A percentile compares a stretch with the other conserved stretches of the same genome.
These are phyloP conservation scores for Drosophila kikkawai DNA, from an alignment of 1,140 invertebrate species.

Conservation along the genomic window DNA sequence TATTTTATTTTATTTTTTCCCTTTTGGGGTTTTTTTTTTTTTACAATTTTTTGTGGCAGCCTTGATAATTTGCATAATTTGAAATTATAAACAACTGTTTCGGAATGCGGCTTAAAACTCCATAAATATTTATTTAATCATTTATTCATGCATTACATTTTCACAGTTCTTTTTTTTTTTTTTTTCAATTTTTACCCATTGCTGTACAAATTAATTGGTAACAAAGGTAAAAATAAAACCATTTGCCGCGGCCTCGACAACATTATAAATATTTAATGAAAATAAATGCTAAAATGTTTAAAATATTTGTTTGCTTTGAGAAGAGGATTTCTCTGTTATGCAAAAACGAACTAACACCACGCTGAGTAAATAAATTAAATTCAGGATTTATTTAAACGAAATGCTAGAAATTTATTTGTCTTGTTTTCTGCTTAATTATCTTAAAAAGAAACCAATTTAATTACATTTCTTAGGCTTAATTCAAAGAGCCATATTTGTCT, in stretches of 20 bases:
- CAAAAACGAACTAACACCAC: constrained; percentile 8
- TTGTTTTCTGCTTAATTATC: neutral
- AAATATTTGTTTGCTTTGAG: constrained; percentile 8
- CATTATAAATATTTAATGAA: constrained; percentile 30
- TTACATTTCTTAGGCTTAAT: neutral
- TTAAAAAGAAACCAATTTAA: neutral
- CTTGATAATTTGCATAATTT: constrained; percentile 43
- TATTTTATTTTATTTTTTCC: neutral
- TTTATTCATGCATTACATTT: constrained; percentile 33
- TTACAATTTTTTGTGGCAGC: neutral
- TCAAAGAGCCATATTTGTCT: neutral
- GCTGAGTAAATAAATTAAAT: constrained; percentile 10
- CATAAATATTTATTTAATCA: constrained; percentile 54
- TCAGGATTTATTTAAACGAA: neutral
- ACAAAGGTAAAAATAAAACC: neutral
- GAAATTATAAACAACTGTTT: constrained; percentile 61
- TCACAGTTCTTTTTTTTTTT: neutral
- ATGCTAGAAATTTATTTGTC: neutral
- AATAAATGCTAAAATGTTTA: constrained; percentile 25
- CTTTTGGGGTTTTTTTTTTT: neutral
- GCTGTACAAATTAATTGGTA: neutral
- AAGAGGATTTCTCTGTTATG: neutral
- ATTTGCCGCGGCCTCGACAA: neutral
- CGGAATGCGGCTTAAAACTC: constrained; percentile 30
- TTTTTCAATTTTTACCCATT: constrained; percentile 29